Percentiles rank a stretch among this genome's conserved stretches.
Conservation (phyloP, 2,113 vertebrate species). For the Rynchops niger region DNA sequence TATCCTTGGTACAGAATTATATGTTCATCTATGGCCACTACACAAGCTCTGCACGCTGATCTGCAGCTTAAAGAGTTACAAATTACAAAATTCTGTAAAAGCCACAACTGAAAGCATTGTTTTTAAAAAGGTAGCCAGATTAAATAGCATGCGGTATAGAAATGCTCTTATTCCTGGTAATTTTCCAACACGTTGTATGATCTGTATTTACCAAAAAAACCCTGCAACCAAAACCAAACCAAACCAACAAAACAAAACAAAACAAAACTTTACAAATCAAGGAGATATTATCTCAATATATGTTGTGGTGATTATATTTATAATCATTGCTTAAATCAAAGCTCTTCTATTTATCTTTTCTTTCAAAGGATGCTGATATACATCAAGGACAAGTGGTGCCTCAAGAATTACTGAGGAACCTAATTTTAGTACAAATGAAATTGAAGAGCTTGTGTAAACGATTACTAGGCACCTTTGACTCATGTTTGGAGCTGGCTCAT, state of each 20-base stretch:
- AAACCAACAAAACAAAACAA: neutral
- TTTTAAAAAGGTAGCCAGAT: neutral
- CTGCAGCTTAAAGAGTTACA: neutral
- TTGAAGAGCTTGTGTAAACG: conserved; percentile 29
- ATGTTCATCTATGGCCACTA: neutral
- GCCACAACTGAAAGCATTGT: neutral
- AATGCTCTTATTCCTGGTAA: neutral
- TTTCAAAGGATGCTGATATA: conserved; percentile 20
- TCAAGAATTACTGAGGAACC: conserved; percentile 40
- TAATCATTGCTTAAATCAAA: neutral
- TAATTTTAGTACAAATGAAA: conserved; percentile 67
- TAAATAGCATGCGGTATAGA: neutral
- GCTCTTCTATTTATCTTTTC: neutral
- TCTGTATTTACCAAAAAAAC: neutral
- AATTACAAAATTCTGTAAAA: neutral
- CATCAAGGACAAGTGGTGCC: conserved; percentile 37
- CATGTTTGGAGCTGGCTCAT: neutral
- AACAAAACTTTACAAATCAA: neutral
- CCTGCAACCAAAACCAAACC: neutral
- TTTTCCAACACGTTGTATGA: neutral
- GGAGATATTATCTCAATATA: neutral
- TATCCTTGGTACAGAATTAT: neutral
- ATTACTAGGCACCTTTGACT: conserved; percentile 28
- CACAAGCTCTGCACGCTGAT: neutral
- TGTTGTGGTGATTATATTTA: neutral